phyloP scores from a whole-genome alignment of 2,888 invertebrate species.

The Epinotia nisella region DNA sequence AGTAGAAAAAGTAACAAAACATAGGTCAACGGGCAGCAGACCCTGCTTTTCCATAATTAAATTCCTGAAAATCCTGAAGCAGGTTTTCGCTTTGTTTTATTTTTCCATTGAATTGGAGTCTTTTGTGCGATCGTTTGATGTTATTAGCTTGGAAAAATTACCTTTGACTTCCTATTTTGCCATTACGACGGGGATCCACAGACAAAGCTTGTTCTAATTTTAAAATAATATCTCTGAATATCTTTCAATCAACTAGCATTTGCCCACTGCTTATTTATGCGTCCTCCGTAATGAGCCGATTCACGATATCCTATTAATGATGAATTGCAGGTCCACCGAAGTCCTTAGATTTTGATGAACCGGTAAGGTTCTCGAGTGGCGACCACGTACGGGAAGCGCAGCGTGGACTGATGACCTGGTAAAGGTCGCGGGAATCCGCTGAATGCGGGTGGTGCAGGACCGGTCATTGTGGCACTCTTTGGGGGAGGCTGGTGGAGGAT shows the following conservation, averaged over 20 bases:
- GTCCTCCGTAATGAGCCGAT: neutral
- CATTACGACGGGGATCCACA: neutral
- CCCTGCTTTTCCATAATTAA: conserved; percentile 40
- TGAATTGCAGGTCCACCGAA: too few species aligned
- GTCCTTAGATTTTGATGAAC: too few species aligned
- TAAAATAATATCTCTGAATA: too few species aligned
- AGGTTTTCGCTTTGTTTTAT: conserved; percentile 40
- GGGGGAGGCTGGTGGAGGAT: too few species aligned
- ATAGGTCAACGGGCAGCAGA: neutral
- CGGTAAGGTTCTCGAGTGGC: too few species aligned
- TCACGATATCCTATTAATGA: too few species aligned
- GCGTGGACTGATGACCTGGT: too few species aligned
- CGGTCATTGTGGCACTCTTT: too few species aligned
- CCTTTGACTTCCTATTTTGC: conserved; percentile 22
- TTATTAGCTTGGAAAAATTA: conserved; percentile 34
- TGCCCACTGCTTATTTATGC: neutral
- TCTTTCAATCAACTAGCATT: too few species aligned
- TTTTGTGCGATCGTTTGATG: conserved; percentile 34
- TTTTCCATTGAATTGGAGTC: conserved; percentile 22
- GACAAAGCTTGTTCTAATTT: neutral
- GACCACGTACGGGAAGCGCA: too few species aligned
- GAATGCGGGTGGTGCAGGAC: too few species aligned
- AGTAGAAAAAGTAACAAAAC: conserved; percentile 22
- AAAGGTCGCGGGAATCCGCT: too few species aligned
- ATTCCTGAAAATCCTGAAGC: conserved; percentile 37